Conservation (phyloP, 2,113 vertebrate species). For the Odocoileus hemionus region DNA sequence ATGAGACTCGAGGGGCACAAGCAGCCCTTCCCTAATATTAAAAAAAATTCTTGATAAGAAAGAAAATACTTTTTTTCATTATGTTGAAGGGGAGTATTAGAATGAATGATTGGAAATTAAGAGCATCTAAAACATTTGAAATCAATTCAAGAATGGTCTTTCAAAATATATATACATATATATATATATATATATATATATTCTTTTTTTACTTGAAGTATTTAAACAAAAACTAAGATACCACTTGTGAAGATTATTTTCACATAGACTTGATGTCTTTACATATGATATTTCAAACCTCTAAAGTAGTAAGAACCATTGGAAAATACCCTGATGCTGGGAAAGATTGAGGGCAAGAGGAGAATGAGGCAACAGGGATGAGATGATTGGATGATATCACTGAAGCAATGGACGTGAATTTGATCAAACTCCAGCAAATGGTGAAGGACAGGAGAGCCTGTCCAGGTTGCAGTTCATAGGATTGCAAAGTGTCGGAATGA, state of each 20-base stretch:
- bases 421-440: background rate
- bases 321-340: background rate
- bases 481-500: background rate
- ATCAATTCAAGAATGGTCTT: background rate
- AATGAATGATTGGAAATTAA: background rate
- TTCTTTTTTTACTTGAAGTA: background rate
- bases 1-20: background rate
- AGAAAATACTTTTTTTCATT: background rate
- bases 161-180: background rate
- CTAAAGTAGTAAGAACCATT: background rate
- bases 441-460: background rate
- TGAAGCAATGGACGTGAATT: background rate
- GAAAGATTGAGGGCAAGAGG: background rate
- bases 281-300: background rate
- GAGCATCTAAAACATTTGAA: background rate
- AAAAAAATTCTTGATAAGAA: background rate
- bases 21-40: background rate
- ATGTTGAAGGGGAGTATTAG: background rate
- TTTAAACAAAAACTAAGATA: background rate
- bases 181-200: background rate
- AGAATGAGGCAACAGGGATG: background rate
- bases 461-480: background rate
- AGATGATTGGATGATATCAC: background rate
- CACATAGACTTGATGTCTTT: background rate
- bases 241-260: background rate